These are phyloP conservation scores for Reinhardtius hippoglossoides DNA, from an alignment of 2,113 vertebrate species.

Conservation along the genomic window DNA sequence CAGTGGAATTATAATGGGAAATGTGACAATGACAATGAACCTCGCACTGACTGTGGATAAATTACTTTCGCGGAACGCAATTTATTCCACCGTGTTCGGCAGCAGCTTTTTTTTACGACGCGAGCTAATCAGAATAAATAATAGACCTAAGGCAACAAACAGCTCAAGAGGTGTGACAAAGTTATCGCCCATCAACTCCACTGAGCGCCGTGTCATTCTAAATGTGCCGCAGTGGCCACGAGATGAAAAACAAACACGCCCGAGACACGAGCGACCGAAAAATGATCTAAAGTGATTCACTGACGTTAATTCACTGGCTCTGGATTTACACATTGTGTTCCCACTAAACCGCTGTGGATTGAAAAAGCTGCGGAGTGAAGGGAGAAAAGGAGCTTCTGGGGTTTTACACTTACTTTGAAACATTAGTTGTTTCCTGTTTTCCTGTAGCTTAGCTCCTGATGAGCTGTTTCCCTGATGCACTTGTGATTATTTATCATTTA, in stretches of 20 bases:
- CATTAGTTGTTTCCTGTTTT: too few species aligned
- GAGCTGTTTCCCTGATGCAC: too few species aligned
- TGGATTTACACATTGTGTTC: neutral
- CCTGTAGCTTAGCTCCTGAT: too few species aligned
- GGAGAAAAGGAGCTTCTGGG: too few species aligned
- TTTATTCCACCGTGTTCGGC: constrained; percentile 36
- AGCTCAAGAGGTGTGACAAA: constrained; percentile 15
- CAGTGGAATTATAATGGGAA: constrained; percentile 12
- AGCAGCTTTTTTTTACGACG: constrained; percentile 25
- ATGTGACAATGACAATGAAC: constrained; percentile 25
- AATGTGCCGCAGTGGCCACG: constrained; percentile 1
- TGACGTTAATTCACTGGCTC: neutral
- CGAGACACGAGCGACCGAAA: too few species aligned
- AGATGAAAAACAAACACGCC: constrained; percentile 26
- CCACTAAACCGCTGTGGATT: too few species aligned
- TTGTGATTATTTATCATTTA: too few species aligned
- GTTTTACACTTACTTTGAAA: too few species aligned
- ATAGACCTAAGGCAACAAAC: constrained; percentile 19
- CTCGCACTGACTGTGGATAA: neutral
- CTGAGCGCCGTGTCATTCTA: constrained; percentile 2
- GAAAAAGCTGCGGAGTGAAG: too few species aligned
- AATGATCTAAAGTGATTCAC: neutral
- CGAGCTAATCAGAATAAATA: constrained; percentile 45
- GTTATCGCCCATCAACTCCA: constrained; percentile 7
- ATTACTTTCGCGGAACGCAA: constrained; percentile 34